These are phyloP conservation scores for Noctua janthe DNA, from an alignment of 2,888 invertebrate species.

Conservation along the genomic window DNA sequence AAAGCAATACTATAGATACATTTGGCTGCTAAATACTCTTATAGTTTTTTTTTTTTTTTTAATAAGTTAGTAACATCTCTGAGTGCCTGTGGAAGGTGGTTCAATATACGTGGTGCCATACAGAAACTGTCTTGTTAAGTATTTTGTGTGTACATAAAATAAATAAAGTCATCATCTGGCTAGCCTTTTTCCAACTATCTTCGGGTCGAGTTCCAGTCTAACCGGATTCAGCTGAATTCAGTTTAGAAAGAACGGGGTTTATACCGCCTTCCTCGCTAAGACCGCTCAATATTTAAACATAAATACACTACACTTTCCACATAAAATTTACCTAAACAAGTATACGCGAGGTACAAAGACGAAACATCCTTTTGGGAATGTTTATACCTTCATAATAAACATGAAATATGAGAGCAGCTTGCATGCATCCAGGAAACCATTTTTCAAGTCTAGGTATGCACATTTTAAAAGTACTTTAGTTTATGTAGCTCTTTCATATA, in stretches of 20 bases:
- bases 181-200: not conserved
- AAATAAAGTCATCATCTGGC: not conserved
- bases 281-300: not conserved
- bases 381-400: constrained; percentile 41
- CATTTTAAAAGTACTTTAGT: constrained; percentile 26
- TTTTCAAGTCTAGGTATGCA: constrained; percentile 26
- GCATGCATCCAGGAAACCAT: constrained; percentile 53
- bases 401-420: constrained; percentile 46
- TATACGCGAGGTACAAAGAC: constrained; percentile 7
- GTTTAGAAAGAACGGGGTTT: not conserved
- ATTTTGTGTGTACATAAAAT: too few species aligned
- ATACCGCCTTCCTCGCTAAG: not conserved
- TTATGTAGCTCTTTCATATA: not conserved
- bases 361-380: constrained; percentile 9
- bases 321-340: constrained; percentile 21
- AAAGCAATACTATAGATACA: too few species aligned
- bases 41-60: too few species aligned
- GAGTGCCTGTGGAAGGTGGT: too few species aligned
- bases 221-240: not conserved
- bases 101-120: too few species aligned
- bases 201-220: not conserved
- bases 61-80: too few species aligned
- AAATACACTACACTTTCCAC: constrained; percentile 3
- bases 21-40: too few species aligned
- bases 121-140: too few species aligned